phyloP scores from a whole-genome alignment of 2,797 vertebrate genomes.

The Betta splendens region DNA sequence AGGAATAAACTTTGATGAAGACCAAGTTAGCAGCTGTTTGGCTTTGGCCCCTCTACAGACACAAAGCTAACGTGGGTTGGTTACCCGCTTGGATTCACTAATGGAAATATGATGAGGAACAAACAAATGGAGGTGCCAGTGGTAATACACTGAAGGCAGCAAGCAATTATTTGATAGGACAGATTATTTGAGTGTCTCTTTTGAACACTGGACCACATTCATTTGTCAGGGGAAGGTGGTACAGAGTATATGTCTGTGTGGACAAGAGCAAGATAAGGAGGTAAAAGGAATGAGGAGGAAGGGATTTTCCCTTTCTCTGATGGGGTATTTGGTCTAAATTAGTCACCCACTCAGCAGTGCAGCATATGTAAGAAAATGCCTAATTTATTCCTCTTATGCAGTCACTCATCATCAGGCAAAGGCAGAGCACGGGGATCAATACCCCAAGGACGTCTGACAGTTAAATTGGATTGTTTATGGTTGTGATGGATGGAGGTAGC shows the following conservation, averaged over 20 bases:
- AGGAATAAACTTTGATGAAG: background rate
- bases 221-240: constrained; percentile 44
- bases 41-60: too few species aligned
- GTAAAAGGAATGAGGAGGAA: constrained; percentile 32
- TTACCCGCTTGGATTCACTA: background rate
- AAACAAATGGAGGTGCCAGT: too few species aligned
- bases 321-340: constrained; percentile 35
- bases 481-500: constrained; percentile 36
- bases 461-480: constrained; percentile 60
- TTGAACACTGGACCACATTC: constrained; percentile 21
- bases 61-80: background rate
- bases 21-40: background rate
- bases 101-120: too few species aligned
- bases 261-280: constrained; percentile 24
- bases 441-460: constrained; percentile 52
- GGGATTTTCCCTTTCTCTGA: constrained; percentile 40
- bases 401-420: constrained; percentile 62
- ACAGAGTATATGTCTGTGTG: constrained; percentile 12
- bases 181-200: constrained; percentile 3
- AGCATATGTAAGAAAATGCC: constrained; percentile 33
- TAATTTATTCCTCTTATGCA: constrained; percentile 46
- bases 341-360: constrained; percentile 49
- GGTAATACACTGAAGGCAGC: background rate
- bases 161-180: constrained; percentile 39
- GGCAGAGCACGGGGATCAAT: constrained; percentile 34